phyloP scores from a whole-genome alignment of 2,888 invertebrate species.

The Coelinius sp. region DNA sequence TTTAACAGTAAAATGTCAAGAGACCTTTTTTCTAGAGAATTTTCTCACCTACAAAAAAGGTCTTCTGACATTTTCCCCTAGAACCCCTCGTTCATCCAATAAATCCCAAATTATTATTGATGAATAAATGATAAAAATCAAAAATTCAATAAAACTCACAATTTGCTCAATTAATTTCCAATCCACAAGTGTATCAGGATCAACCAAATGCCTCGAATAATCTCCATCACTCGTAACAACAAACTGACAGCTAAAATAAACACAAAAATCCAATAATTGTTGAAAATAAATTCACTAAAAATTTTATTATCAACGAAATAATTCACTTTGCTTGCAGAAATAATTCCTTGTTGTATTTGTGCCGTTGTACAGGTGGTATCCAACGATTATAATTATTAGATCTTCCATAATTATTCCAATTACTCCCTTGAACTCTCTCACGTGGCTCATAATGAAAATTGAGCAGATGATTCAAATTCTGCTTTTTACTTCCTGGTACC shows the following conservation, averaged over 20 bases:
- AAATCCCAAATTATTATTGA: no score
- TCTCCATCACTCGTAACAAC: slow-evolving; percentile 88
- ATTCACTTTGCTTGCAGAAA: slow-evolving; percentile 92
- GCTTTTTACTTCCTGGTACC: slow-evolving; percentile 89
- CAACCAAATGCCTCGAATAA: slow-evolving; percentile 82
- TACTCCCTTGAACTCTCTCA: slow-evolving; percentile 70
- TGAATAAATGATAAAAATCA: no score
- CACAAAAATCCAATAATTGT: slow-evolving; percentile 21
- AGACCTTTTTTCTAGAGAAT: no score
- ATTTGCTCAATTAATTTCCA: slow-evolving; percentile 96
- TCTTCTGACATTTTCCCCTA: no score
- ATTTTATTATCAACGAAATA: background rate
- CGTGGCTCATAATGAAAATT: slow-evolving; percentile 89
- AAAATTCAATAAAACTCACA: no score
- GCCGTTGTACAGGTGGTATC: slow-evolving; percentile 72
- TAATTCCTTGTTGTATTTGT: slow-evolving; percentile 92
- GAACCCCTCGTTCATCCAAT: no score
- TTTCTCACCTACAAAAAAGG: no score
- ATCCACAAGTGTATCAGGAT: slow-evolving; percentile 91
- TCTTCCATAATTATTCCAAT: slow-evolving; percentile 57
- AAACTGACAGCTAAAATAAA: slow-evolving; percentile 88
- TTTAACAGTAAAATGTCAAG: no score
- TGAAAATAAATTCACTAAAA: background rate
- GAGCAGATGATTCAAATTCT: slow-evolving; percentile 93
- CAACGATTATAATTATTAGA: slow-evolving; percentile 66